phyloP scores from a whole-genome alignment of 2,797 vertebrate genomes.

The Gallinago stenura region DNA sequence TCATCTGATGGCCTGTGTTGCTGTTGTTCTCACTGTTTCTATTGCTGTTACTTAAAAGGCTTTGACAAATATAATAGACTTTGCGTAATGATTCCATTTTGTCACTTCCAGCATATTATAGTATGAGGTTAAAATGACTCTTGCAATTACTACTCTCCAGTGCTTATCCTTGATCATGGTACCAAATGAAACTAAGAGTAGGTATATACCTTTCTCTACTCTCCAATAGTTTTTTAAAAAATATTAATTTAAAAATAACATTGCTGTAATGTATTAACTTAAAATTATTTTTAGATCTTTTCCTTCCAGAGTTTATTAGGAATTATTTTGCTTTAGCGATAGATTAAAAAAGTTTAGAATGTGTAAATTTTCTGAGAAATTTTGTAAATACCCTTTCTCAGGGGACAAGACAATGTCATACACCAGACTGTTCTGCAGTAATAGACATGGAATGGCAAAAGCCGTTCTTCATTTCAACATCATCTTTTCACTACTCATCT shows the following conservation, averaged over 20 bases:
- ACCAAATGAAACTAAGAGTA: constrained; percentile 36
- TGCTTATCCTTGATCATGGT: constrained; percentile 24
- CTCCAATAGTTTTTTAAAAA: neutral
- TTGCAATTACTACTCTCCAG: neutral
- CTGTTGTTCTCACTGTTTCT: constrained; percentile 31
- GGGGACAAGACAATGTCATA: neutral
- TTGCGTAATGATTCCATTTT: constrained; percentile 18
- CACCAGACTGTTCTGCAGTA: neutral
- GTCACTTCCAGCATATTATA: constrained; percentile 40
- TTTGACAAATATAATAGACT: constrained; percentile 55
- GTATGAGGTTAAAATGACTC: constrained; percentile 28
- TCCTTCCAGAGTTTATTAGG: neutral
- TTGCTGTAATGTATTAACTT: neutral
- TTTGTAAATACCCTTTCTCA: neutral
- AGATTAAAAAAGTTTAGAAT: neutral
- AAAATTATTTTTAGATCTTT: neutral
- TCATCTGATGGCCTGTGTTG: neutral
- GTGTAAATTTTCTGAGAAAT: neutral
- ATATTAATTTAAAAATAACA: neutral
- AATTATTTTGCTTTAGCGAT: neutral
- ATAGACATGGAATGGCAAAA: neutral
- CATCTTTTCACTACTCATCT: neutral
- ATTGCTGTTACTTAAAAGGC: constrained; percentile 47
- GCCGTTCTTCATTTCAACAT: neutral
- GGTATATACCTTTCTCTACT: neutral